A percentile compares a stretch with the other conserved stretches of the same genome.
These are phyloP conservation scores for Porites australiensis DNA, from an alignment of 64 coral and sea anemone genomes.

Conservation along the genomic window DNA sequence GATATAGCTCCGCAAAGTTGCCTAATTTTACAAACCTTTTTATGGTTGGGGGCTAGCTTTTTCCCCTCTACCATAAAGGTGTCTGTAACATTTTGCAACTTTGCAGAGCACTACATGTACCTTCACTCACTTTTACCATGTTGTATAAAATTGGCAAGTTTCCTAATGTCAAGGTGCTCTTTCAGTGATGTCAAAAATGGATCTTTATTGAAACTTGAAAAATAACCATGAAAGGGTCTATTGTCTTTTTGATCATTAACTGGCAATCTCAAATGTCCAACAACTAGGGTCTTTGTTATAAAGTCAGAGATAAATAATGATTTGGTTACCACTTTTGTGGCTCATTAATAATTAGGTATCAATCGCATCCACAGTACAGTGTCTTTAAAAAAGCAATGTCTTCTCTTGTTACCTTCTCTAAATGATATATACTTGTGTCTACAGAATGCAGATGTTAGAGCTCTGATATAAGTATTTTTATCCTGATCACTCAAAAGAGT, in stretches of 20 bases:
- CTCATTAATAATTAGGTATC: too few relatives aligned
- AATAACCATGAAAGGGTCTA: too few relatives aligned
- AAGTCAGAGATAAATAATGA: too few relatives aligned
- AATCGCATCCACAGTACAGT: too few relatives aligned
- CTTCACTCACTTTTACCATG: background rate
- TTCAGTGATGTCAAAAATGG: too few relatives aligned
- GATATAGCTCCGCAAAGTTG: constrained; percentile 4
- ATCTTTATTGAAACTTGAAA: too few relatives aligned
- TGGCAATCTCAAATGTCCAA: too few relatives aligned
- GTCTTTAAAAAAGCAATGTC: background rate
- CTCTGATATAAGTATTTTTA: background rate
- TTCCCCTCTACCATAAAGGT: background rate
- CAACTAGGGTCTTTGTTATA: too few relatives aligned
- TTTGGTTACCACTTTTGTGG: too few relatives aligned
- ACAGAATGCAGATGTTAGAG: background rate
- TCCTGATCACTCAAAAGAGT: background rate
- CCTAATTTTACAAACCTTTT: constrained; percentile 8
- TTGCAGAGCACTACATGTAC: background rate
- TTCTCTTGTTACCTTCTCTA: background rate
- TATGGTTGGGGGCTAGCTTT: constrained; percentile 12
- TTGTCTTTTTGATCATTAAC: too few relatives aligned
- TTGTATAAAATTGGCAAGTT: too few relatives aligned
- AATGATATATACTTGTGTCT: background rate
- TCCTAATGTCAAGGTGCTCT: too few relatives aligned
- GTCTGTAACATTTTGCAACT: background rate